Evolutionary conservation across 2,113 vertebrate species (phyloP).

Genomic region (Tyrannus savana): DNA sequence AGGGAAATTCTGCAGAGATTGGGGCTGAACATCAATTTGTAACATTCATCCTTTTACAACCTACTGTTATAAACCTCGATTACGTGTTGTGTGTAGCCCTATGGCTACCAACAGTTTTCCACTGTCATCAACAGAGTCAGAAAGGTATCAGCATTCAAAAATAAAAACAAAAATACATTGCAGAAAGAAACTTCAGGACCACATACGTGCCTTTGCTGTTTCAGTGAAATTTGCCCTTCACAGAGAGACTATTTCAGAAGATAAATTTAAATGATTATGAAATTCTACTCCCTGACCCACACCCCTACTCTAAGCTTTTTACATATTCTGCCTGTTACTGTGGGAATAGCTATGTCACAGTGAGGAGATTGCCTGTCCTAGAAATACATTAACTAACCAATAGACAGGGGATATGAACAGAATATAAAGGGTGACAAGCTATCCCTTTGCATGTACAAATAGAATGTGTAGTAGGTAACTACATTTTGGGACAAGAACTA

Average conservation of each 20-base stretch:
- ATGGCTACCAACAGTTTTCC: background rate
- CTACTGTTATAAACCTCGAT: background rate
- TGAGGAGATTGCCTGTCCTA: background rate
- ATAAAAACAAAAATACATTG: background rate
- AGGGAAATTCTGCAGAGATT: background rate
- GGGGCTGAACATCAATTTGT: background rate
- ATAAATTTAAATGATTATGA: background rate
- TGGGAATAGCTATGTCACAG: constrained; percentile 10
- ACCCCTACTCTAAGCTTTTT: background rate
- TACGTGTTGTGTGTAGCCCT: background rate
- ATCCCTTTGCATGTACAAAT: background rate
- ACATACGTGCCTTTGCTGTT: background rate
- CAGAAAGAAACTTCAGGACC: background rate
- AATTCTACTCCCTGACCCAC: background rate
- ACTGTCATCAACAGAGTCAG: background rate
- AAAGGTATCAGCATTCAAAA: background rate
- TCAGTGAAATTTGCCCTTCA: background rate
- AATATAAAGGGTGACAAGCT: background rate
- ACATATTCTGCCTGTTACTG: background rate
- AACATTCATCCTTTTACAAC: background rate
- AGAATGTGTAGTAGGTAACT: background rate
- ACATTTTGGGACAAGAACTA: background rate
- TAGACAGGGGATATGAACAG: background rate
- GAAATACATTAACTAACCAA: constrained; percentile 40
- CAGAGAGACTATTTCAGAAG: background rate